phyloP scores from a whole-genome alignment of 2,888 invertebrate species.

The Drosophila anomelani region DNA sequence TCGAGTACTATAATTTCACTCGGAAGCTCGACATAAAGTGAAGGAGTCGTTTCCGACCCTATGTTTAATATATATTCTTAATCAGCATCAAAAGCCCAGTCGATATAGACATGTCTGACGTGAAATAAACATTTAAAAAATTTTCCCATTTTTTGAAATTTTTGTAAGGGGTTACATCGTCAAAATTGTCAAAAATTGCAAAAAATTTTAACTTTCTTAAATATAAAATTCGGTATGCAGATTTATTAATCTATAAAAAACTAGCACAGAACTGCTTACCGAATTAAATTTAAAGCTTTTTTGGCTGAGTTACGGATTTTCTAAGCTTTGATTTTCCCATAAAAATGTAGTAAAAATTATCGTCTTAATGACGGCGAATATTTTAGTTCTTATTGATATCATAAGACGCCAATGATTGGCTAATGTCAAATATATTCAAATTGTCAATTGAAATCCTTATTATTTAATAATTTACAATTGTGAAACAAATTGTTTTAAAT shows the following conservation, averaged over 20 bases:
- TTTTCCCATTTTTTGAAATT: not conserved
- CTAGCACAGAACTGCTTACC: not conserved
- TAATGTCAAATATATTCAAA: not conserved
- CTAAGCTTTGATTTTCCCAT: not conserved
- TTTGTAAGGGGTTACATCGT: not conserved
- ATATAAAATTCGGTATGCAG: not conserved
- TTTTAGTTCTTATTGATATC: not conserved
- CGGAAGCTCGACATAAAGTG: no score
- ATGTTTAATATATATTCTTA: not conserved
- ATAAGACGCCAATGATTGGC: not conserved
- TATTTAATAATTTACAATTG: no score
- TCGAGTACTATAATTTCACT: no score
- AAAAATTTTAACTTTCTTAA: not conserved
- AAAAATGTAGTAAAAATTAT: not conserved
- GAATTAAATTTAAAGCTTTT: not conserved
- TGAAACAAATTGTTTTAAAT: no score
- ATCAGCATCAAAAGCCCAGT: not conserved
- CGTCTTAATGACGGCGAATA: not conserved
- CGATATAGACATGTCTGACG: not conserved
- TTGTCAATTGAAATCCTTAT: not conserved
- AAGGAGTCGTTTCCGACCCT: not conserved
- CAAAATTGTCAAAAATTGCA: not conserved
- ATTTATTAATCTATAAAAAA: not conserved
- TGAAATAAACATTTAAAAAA: rapidly evolving
- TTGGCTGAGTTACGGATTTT: not conserved